Evolutionary conservation across 1,140 invertebrate species (phyloP), one percentile per base, ranked within the genome.

Genomic region (Musca domestica): DNA sequence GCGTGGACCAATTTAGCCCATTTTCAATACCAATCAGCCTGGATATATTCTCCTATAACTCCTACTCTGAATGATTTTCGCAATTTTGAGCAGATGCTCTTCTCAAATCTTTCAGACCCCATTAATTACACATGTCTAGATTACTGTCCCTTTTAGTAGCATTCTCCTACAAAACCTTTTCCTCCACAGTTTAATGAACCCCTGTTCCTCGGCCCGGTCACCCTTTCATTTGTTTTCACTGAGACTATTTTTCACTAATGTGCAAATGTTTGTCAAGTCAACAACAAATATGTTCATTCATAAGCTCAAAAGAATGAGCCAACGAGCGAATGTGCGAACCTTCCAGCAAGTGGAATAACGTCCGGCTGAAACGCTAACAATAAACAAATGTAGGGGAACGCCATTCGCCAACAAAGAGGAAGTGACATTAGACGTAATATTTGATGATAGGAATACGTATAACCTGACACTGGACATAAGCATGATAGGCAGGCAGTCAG

Each of bases 391-490:
- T 34, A 61, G 34, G 34, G 20, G 27, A 12, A 41, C 34, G 34
- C 34, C 12, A 41, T 41, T 41, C 34, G 12, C 34, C 34, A 61
- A 27, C 23, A 58, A 27, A 20, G 34, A 61, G 56, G 27, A 61
- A 61, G 56, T 15, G 12, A 34, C 56, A 61, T 61, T 61, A 61
- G 56, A 61, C 56, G 34, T 41, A 61, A 61, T 61, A 61, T 61
- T 61, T 61, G 56, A 61, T 61, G 56, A 61, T 61, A 61, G 56
- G 19, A 61, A 61, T 61, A 61, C 56, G 56, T 61, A 61, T 61
- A 30, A 61, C 27, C 56, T 61, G 56, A 61, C 56, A 61, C 27
- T 61, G 56, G 56, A 61, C 56, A 61, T 61, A 61, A 61, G 56
- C 56, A 61, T 61, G 56, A 27, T 34, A 61, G 56, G 56, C 56